These are phyloP conservation scores for Automeris io DNA, from an alignment of 2,888 invertebrate species.

Conservation along the genomic window DNA sequence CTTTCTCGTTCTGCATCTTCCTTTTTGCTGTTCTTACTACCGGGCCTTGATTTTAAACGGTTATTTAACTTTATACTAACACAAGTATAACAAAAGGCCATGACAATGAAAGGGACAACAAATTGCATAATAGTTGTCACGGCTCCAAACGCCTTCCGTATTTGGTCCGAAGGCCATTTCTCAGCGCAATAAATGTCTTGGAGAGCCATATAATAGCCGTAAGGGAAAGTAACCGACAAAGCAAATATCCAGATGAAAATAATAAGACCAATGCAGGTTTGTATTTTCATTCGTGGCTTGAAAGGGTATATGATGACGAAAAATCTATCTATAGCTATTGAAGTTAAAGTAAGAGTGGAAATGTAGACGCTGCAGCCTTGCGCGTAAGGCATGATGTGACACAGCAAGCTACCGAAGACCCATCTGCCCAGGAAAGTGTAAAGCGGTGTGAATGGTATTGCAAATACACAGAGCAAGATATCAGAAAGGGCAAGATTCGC, in stretches of 20 bases:
- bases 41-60: slow-evolving; percentile 84
- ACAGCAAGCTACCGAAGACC: slow-evolving; percentile 89
- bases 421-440: slow-evolving; percentile 90
- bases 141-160: slow-evolving; percentile 84
- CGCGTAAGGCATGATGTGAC: slow-evolving; percentile 91
- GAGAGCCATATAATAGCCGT: slow-evolving; percentile 87
- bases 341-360: slow-evolving; percentile 91
- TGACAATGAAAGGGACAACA: slow-evolving; percentile 89
- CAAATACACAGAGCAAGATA: slow-evolving; percentile 88
- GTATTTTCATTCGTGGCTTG: slow-evolving; percentile 87
- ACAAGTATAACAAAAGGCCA: slow-evolving; percentile 90
- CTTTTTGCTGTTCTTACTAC: slow-evolving; percentile 83
- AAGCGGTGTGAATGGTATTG: slow-evolving; percentile 93
- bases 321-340: slow-evolving; percentile 95
- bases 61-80: slow-evolving; percentile 87
- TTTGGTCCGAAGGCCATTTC: slow-evolving; percentile 86
- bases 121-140: slow-evolving; percentile 91
- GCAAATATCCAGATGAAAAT: slow-evolving; percentile 89
- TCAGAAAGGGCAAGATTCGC: slow-evolving; percentile 93
- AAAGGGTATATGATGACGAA: slow-evolving; percentile 94
- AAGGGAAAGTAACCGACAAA: slow-evolving; percentile 87
- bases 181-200: slow-evolving; percentile 80
- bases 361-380: slow-evolving; percentile 94
- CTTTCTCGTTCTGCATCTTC: slow-evolving; percentile 88
- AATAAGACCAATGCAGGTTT: slow-evolving; percentile 85